Conservation (phyloP, 1,140 invertebrate species). For the Lithobius niger region DNA sequence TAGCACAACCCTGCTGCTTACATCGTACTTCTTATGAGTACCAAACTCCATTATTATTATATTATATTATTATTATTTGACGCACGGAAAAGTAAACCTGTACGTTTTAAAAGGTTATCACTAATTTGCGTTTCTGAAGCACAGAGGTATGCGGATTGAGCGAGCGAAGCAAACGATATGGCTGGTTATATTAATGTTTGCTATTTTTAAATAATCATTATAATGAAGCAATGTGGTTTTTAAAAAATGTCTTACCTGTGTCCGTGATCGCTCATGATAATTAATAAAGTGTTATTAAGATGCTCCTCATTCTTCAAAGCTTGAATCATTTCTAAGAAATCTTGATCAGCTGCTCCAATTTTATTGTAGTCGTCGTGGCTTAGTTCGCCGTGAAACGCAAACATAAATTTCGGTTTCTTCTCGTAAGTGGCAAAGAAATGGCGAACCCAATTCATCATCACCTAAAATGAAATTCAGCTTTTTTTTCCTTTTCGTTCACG, state of each 20-base stretch:
- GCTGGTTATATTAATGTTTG: neutral
- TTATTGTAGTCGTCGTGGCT: constrained; percentile 73
- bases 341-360: constrained; percentile 57
- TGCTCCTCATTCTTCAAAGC: constrained; percentile 43
- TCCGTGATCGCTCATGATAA: constrained; percentile 80
- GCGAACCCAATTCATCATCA: constrained; percentile 50
- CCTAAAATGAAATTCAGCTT: constrained; percentile 27
- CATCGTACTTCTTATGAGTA: no score
- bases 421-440: constrained; percentile 46
- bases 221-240: no score
- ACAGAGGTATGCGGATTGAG: neutral
- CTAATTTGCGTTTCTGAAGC: neutral
- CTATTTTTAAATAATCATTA: neutral
- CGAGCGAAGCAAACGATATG: neutral
- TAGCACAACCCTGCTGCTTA: no score
- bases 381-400: constrained; percentile 77
- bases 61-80: neutral
- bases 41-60: no score
- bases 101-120: neutral
- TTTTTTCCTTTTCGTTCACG: no score
- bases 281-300: constrained; percentile 61
- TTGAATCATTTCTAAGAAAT: constrained; percentile 40
- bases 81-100: neutral
- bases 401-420: constrained; percentile 59
- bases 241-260: constrained; percentile 47